Conservation (phyloP, 2,113 vertebrate species). For the Tragelaphus scriptus region DNA sequence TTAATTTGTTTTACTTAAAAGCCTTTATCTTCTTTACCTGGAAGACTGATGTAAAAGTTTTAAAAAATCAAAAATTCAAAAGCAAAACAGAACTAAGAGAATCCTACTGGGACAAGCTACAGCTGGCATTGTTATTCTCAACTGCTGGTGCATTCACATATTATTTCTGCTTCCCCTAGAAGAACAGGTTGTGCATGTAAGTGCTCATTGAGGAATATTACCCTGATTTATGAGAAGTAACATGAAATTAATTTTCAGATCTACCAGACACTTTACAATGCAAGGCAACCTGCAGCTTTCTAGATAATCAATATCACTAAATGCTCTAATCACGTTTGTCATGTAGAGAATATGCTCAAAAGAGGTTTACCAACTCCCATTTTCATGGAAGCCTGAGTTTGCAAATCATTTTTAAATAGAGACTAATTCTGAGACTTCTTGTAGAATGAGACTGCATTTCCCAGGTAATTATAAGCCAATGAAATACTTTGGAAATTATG, state of each 20-base stretch:
- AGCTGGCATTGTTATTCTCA: conserved; percentile 32
- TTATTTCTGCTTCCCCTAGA: background rate
- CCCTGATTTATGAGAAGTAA: background rate
- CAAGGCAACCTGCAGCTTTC: background rate
- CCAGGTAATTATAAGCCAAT: background rate
- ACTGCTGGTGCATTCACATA: background rate
- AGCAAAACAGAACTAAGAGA: background rate
- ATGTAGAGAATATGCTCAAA: background rate
- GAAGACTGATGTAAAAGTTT: conserved; percentile 22
- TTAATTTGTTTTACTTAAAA: conserved; percentile 66
- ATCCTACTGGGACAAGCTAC: background rate
- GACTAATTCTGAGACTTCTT: background rate
- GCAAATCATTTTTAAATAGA: background rate
- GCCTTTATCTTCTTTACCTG: conserved; percentile 13
- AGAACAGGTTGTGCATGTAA: background rate
- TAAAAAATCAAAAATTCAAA: background rate
- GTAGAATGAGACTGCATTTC: background rate
- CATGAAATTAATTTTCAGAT: conserved; percentile 49
- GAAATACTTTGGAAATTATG: background rate
- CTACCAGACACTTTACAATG: background rate
- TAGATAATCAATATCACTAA: background rate
- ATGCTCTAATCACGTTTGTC: background rate
- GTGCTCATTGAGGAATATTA: conserved; percentile 7
- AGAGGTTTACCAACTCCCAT: background rate
- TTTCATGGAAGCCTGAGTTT: background rate